Evolutionary conservation across 2,113 vertebrate species (phyloP).

Genomic region (Zosterops hypoxanthus): DNA sequence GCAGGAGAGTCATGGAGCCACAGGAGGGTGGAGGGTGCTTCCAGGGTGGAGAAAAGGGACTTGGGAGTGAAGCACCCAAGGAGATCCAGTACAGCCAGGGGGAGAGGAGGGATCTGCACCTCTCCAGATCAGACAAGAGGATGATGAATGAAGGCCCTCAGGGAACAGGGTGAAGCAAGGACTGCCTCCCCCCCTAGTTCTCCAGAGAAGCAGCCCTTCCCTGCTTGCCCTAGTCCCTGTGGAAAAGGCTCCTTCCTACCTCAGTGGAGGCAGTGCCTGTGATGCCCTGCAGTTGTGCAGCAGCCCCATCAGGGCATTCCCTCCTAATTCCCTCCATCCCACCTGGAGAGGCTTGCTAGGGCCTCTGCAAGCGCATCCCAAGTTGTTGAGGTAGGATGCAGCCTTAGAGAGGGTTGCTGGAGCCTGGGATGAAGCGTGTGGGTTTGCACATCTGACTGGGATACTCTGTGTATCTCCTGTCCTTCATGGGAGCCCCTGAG

Average conservation of each 20-base stretch:
- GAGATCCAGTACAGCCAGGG: neutral
- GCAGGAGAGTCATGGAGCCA: neutral
- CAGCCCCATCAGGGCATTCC: neutral
- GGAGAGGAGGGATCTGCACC: neutral
- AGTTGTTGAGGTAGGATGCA: neutral
- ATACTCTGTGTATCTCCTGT: accelerated
- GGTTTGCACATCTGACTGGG: neutral
- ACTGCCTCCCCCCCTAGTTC: neutral
- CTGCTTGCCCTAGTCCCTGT: neutral
- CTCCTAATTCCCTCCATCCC: neutral
- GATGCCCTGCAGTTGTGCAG: neutral
- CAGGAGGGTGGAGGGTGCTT: neutral
- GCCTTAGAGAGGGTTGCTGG: neutral
- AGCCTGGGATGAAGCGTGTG: neutral
- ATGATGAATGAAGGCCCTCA: neutral
- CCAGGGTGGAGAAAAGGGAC: neutral
- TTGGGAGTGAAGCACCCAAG: neutral
- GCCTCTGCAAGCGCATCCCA: accelerated
- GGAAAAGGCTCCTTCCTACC: neutral
- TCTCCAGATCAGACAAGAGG: neutral
- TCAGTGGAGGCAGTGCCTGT: neutral
- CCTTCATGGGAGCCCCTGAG: neutral
- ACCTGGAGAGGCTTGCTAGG: neutral
- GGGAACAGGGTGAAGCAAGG: neutral
- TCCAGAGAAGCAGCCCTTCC: neutral